Percentiles rank a stretch among this genome's conserved stretches.
Evolutionary conservation across 2,888 invertebrate species (phyloP).

Genomic region (Conops quadrifasciatus): DNA sequence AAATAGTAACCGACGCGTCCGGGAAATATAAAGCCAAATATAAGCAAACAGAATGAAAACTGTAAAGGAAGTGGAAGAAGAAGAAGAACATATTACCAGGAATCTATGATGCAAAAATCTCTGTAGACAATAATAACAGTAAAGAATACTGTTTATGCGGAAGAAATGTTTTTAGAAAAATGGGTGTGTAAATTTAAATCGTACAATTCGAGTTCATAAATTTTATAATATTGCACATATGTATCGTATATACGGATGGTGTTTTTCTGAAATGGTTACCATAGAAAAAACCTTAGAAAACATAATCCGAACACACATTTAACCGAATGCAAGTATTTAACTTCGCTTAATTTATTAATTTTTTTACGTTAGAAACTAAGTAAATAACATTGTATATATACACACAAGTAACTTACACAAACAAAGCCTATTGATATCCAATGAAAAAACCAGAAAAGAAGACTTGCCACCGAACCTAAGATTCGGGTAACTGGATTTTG

Average conservation of each 20-base stretch:
- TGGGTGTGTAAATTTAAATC: too few species aligned
- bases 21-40: conserved; percentile 48
- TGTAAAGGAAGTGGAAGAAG: background rate
- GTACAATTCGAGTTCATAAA: too few species aligned
- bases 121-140: background rate
- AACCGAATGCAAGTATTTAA: background rate
- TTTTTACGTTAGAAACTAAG: background rate
- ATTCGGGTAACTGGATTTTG: background rate
- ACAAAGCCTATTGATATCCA: conserved; percentile 18
- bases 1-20: conserved; percentile 42
- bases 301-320: background rate
- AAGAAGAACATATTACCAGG: too few species aligned
- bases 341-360: background rate
- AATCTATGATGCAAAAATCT: too few species aligned
- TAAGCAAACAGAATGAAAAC: conserved; percentile 27
- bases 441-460: conserved; percentile 26
- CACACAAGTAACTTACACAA: background rate
- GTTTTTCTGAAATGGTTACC: background rate
- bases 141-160: background rate
- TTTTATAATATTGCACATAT: too few species aligned
- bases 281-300: conserved; percentile 5
- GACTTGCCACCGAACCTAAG: conserved; percentile 13
- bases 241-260: too few species aligned
- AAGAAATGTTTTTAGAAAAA: conserved; percentile 1
- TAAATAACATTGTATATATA: background rate